A percentile compares a stretch with the other conserved stretches of the same genome.
Conservation (phyloP, 92 coral and sea anemone genomes). For the Paramuricea clavata region DNA sequence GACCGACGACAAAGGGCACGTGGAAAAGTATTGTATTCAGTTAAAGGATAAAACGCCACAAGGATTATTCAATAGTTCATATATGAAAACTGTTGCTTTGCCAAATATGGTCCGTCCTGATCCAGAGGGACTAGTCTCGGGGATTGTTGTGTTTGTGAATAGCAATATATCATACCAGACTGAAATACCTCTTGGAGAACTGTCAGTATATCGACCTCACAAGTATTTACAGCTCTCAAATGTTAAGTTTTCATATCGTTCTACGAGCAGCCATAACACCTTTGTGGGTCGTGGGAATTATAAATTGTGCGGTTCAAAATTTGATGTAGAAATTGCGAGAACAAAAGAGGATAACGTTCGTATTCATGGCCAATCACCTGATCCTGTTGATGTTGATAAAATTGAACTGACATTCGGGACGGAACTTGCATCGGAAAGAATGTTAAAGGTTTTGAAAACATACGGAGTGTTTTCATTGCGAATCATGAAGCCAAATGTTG, state of each 20-base stretch:
- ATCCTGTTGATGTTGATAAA: slow-evolving; percentile 84
- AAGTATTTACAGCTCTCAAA: slow-evolving; percentile 73
- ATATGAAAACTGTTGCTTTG: slow-evolving; percentile 55
- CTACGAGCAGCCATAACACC: slow-evolving; percentile 71
- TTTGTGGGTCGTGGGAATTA: slow-evolving; percentile 84
- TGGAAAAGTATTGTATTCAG: slow-evolving; percentile 18
- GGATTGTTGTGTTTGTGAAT: slow-evolving; percentile 60
- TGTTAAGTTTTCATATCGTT: slow-evolving; percentile 82
- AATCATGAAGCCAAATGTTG: slow-evolving; percentile 77
- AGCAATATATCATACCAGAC: slow-evolving; percentile 58
- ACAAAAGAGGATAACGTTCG: slow-evolving; percentile 68
- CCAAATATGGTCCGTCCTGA: slow-evolving; percentile 73
- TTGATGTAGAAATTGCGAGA: slow-evolving; percentile 71
- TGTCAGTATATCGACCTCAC: slow-evolving; percentile 75
- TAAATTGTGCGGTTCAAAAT: slow-evolving; percentile 81
- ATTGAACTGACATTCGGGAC: slow-evolving; percentile 81
- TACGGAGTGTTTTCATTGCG: slow-evolving; percentile 78
- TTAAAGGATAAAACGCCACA: slow-evolving; percentile 9
- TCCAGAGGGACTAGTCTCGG: slow-evolving; percentile 58
- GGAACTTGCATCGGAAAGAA: slow-evolving; percentile 59
- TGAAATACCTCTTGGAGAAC: slow-evolving; percentile 79
- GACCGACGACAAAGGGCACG: neutral
- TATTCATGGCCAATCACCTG: slow-evolving; percentile 73
- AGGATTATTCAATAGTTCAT: slow-evolving; percentile 18
- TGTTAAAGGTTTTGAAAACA: slow-evolving; percentile 66